phyloP scores from a whole-genome alignment of 2,797 vertebrate species.

The Coranthus polyacanthus region DNA sequence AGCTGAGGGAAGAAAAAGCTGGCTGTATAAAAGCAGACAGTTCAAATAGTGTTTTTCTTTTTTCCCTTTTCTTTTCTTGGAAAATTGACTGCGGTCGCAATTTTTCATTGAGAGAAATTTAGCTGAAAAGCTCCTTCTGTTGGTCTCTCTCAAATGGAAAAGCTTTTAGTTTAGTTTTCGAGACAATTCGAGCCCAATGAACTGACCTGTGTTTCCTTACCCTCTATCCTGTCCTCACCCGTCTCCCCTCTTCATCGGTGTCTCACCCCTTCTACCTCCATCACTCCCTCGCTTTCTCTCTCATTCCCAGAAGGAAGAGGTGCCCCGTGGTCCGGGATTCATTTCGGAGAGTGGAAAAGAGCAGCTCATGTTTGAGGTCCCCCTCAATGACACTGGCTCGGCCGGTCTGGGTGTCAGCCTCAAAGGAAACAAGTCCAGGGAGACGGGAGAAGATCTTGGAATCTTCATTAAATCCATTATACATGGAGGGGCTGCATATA shows the following conservation, averaged over 20 bases:
- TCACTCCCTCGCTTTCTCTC: constrained; percentile 13
- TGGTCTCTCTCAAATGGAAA: constrained; percentile 73
- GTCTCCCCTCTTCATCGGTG: no score
- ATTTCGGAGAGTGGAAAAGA: constrained; percentile 89
- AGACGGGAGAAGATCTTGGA: constrained; percentile 94
- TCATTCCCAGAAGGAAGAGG: constrained; percentile 89
- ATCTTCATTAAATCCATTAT: constrained; percentile 99
- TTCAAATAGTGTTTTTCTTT: constrained; percentile 56
- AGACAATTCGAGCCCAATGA: constrained; percentile 49
- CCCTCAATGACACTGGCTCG: constrained; percentile 95
- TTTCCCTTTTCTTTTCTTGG: constrained; percentile 24
- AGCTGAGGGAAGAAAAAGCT: constrained; percentile 52
- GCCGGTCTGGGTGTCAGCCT: constrained; percentile 97
- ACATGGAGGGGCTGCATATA: constrained; percentile 96
- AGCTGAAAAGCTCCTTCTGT: constrained; percentile 59
- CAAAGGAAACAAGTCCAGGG: constrained; percentile 97
- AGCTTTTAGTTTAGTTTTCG: constrained; percentile 74
- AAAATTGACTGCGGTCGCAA: constrained; percentile 44
- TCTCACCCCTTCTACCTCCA: constrained; percentile 3
- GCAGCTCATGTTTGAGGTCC: constrained; percentile 95
- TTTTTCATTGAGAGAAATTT: constrained; percentile 62
- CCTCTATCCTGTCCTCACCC: constrained; percentile 10
- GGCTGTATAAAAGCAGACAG: constrained; percentile 58
- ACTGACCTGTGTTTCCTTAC: constrained; percentile 53
- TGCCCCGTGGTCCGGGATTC: constrained; percentile 48